Evolutionary conservation across 1,140 invertebrate species (phyloP), one percentile per base, ranked within the genome.

Genomic region (Sitophilus oryzae): DNA sequence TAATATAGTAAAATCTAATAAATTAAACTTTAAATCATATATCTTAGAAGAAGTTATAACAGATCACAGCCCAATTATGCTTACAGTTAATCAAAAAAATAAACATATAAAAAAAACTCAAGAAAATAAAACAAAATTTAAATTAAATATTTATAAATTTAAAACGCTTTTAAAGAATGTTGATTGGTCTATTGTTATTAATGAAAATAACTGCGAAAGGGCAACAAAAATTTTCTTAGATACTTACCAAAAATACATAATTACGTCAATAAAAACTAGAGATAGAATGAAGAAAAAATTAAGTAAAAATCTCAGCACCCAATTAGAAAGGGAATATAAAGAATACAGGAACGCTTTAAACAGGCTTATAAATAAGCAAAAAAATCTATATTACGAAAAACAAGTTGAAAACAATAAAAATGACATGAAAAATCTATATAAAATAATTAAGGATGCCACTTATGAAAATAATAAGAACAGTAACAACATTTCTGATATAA

Each of bases 1-100:
- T 40, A n/a, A n/a, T n/a, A n/a, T n/a, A n/a, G n/a, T 15, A 40
- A 40, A 40, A 40, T 11, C 16, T 40, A 40, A 40, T 40, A 40
- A 40, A 5, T 40, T 40, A 16, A 11, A 15, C 5, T 14, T 40
- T 10, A n/a, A 40, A 5, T n/a, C 15, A 6, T 10, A n/a, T n/a
- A 40, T n/a, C 9, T n/a, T 40, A 15, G 37, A n/a, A n/a, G 9
- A 40, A 40, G 9, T 11, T 40, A 10, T 40, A 40, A 40, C 15
- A 15, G 37, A 40, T 16, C 10, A 40, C 15, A 40, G 37, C 15
- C 9, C 10, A 40, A 40, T 40, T 16, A 16, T 40, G 14, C 15
- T 40, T 40, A 6, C 16, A 5, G 15, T 14, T 15, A 40, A 6
- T 6, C 37, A 40, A 14, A 40, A 14, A 40, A 5, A 40, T 5